Percentiles rank a stretch among this genome's conserved stretches.
These are phyloP conservation scores for Pocota personata DNA, from an alignment of 2,888 invertebrate genomes.

Conservation along the genomic window DNA sequence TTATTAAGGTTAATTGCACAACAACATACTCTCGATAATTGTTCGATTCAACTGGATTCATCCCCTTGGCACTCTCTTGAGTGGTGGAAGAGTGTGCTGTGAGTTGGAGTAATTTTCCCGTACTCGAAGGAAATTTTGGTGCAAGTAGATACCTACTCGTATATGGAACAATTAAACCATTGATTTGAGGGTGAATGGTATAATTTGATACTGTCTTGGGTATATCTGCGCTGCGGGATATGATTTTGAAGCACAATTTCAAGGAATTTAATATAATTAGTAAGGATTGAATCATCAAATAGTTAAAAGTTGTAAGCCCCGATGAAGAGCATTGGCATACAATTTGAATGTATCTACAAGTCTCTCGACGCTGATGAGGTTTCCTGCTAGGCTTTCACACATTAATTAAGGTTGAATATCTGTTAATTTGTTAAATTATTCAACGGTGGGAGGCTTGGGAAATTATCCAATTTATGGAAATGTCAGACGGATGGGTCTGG, in stretches of 20 bases:
- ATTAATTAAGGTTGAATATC: not conserved
- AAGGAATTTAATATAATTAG: not conserved
- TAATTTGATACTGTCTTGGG: slow-evolving; percentile 8
- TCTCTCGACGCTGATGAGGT: not conserved
- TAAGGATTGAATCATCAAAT: not conserved
- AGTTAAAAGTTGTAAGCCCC: not conserved
- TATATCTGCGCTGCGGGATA: not conserved
- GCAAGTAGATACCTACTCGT: no score
- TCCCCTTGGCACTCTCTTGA: not conserved
- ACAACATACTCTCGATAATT: slow-evolving; percentile 37
- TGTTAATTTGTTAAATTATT: not conserved
- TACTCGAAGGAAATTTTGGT: not conserved
- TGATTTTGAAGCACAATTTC: not conserved
- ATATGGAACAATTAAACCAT: not conserved
- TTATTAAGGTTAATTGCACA: slow-evolving; percentile 39
- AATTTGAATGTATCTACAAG: not conserved
- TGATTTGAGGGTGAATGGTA: not conserved
- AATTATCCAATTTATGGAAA: not conserved
- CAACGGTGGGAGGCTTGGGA: not conserved
- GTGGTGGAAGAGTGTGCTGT: not conserved
- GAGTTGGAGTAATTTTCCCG: not conserved
- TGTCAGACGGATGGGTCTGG: not conserved
- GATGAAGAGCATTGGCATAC: not conserved
- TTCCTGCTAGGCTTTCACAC: not conserved
- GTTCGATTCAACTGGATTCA: slow-evolving; percentile 26